Evolutionary conservation across 2,113 vertebrate genomes (phyloP), one percentile per base, ranked within the genome.

Genomic region (Toxostoma redivivum): DNA sequence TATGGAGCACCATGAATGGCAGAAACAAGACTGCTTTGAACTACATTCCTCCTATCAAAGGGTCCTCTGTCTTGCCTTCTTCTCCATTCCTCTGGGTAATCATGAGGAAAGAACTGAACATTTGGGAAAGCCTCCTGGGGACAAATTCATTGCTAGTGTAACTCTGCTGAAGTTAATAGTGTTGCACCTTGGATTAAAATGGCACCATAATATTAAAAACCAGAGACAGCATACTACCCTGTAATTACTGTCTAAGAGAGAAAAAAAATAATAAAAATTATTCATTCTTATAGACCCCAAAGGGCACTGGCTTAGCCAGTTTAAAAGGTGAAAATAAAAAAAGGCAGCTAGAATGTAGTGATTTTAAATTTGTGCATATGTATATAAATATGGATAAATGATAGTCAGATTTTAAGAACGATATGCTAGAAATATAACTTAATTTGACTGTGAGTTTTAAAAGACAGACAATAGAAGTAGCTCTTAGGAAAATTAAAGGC

Each of bases 191-290:
- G 77, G 73, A 95, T 93, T 90, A 92, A 95, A 96, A 93, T 54
- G 88, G 95, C 90, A 96, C 95, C 86, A 54, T 94, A 94, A 94
- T 96, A 96, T 96, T 97, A 90, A 95, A 96, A 96, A 95, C 24
- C 88, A 92, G 90, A 96, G 92, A 93, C 72, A 88, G 86, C 83
- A 60, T 81, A 83, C 82, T 61, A 78, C 76, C 79, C 82, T 93
- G 90, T 83, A 97, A 96, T 97, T 96, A 96, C 85, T 95, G 92
- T 90, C 94, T 93, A 81, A 88, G 88, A 95, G 72, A 94, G 88
- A 56, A 92, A 95, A 95, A 96, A 96, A 96, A 95, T 81, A 96
- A 96, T 86, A 92, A 96, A 96, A 97, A 93, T 86, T 25, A 94
- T 93, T 97, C 90, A 96, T 92, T 94, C 88, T 93, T 90, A 92